A percentile compares a stretch with the other conserved stretches of the same genome.
Conservation (phyloP, 2,113 vertebrate genomes). For the Etheostoma cragini region DNA sequence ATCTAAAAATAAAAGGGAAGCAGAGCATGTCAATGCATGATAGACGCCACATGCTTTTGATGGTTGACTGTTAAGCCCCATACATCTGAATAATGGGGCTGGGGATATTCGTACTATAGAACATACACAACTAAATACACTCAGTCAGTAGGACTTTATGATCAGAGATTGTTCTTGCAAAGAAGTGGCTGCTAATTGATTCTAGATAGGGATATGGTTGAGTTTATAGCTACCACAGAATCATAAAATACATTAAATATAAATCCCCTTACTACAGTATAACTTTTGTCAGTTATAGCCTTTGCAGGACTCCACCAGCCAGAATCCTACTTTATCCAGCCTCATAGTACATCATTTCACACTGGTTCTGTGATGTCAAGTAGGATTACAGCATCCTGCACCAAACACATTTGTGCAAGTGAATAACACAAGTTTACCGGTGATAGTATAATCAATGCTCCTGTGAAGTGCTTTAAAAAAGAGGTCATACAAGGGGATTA, state of each 20-base stretch:
- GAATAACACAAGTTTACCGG: slow-evolving; percentile 16
- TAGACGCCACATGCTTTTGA: neutral
- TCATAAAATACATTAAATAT: slow-evolving; percentile 37
- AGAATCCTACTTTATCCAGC: slow-evolving; percentile 5
- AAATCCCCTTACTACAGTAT: neutral
- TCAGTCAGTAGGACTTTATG: neutral
- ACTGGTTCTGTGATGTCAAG: neutral
- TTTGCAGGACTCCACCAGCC: neutral
- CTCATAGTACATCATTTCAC: neutral
- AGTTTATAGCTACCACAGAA: slow-evolving; percentile 11
- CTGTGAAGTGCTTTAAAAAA: slow-evolving; percentile 44
- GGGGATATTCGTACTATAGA: neutral
- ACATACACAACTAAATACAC: neutral
- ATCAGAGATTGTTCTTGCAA: neutral
- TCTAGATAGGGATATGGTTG: neutral
- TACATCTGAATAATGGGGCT: neutral
- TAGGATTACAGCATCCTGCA: slow-evolving; percentile 30
- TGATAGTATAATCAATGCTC: neutral
- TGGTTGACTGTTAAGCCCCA: neutral
- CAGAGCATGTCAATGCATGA: slow-evolving; percentile 33
- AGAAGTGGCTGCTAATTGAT: slow-evolving; percentile 5
- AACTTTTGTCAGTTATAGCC: neutral
- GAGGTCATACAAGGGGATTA: slow-evolving; percentile 69
- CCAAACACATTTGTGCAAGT: slow-evolving; percentile 25
- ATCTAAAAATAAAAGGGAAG: slow-evolving; percentile 83